Conservation (phyloP, 1,140 invertebrate genomes). For the Drosophila gunungcola region DNA sequence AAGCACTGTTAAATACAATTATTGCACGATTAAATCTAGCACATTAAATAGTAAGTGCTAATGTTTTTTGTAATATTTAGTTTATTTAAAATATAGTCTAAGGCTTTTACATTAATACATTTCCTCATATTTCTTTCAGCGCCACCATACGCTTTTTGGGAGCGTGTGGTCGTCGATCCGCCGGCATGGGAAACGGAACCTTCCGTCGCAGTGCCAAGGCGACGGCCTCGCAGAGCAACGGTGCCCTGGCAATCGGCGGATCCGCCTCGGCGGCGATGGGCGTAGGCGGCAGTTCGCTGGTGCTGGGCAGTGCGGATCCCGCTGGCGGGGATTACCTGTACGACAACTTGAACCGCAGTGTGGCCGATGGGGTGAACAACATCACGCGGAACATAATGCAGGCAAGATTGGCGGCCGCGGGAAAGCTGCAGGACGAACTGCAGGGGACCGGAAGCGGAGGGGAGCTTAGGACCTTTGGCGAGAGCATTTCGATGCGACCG, state of each 20-base stretch:
- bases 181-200: conserved; percentile 86
- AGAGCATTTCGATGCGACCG: conserved; percentile 91
- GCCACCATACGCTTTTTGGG: conserved; percentile 98
- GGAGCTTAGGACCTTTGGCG: conserved; percentile 86
- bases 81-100: too few relatives aligned
- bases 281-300: conserved; percentile 64
- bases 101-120: too few relatives aligned
- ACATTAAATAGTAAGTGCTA: too few relatives aligned
- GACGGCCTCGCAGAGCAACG: conserved; percentile 68
- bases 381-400: conserved; percentile 86
- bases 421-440: conserved; percentile 62
- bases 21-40: too few relatives aligned
- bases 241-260: conserved; percentile 57
- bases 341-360: conserved; percentile 87
- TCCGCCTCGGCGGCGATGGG: conserved; percentile 39
- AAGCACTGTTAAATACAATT: too few relatives aligned
- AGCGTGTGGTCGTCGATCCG: conserved; percentile 96
- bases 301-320: conserved; percentile 54
- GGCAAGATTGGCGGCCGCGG: conserved; percentile 76
- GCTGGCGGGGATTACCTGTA: conserved; percentile 85
- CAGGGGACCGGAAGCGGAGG: conserved; percentile 71
- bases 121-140: conserved; percentile 86
- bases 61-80: too few relatives aligned
- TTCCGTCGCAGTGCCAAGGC: conserved; percentile 70
- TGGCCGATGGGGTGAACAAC: conserved; percentile 87